These are phyloP conservation scores for Atherinosoma microstoma DNA, from an alignment of 2,797 vertebrate species.

Conservation along the genomic window DNA sequence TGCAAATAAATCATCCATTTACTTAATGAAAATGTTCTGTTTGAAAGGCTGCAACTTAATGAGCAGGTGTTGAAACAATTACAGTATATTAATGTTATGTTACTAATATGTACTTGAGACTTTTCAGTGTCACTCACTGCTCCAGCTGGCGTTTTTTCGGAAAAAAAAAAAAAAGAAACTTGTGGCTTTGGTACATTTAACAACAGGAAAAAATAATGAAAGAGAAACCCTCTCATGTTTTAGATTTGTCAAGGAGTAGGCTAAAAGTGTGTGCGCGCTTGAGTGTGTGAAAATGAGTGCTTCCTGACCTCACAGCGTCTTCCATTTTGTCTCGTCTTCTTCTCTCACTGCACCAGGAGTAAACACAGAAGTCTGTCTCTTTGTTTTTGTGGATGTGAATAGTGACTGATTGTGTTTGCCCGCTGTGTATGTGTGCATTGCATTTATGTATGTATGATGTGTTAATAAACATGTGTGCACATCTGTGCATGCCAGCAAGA, in stretches of 20 bases:
- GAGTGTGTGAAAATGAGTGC: slow-evolving; percentile 6
- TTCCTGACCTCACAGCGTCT: slow-evolving; percentile 34
- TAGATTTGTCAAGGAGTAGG: slow-evolving; percentile 47
- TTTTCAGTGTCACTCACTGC: slow-evolving; percentile 67
- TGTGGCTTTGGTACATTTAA: slow-evolving; percentile 52
- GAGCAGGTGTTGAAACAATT: slow-evolving; percentile 73
- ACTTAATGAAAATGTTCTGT: slow-evolving; percentile 21
- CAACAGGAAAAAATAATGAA: slow-evolving; percentile 74
- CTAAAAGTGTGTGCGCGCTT: slow-evolving; percentile 20
- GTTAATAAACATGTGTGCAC: slow-evolving; percentile 1
- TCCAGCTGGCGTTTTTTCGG: slow-evolving; percentile 13
- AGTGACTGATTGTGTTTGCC: slow-evolving; percentile 5
- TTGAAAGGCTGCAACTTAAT: slow-evolving; percentile 50
- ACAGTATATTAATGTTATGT: slow-evolving; percentile 57
- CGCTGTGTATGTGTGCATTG: slow-evolving; percentile 1
- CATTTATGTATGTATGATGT: neutral
- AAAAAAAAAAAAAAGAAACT: neutral
- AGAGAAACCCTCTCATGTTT: slow-evolving; percentile 66
- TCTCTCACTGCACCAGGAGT: slow-evolving; percentile 39
- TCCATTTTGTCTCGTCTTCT: slow-evolving; percentile 48
- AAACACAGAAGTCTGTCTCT: slow-evolving; percentile 49
- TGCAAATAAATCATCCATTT: slow-evolving; percentile 37
- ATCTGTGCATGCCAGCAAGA: neutral
- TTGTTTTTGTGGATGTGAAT: slow-evolving; percentile 11
- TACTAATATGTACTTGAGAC: slow-evolving; percentile 46